Base-by-base conservation (phyloP, 2,797 vertebrate species). In the Crocodylus rhombifer region DNA sequence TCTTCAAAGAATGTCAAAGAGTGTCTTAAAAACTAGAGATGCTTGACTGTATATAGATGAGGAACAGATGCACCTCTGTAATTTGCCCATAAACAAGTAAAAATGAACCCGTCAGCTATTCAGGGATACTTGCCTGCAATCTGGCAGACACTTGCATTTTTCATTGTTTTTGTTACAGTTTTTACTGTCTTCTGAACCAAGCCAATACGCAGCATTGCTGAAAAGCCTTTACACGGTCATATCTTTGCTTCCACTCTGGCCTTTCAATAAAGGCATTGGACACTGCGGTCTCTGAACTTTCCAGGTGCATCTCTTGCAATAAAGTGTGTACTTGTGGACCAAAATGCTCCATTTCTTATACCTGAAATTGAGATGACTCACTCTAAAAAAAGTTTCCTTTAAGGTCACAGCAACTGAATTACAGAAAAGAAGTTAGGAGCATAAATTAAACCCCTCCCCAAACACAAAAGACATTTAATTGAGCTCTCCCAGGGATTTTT, bases 11-110 rank as follows among this genome's bases (percentile, higher is more conserved):
- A 81, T n/a, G 36, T 93, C 93, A 94, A 62, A 55, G 94, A 92
- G 30, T 84, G 95, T 82, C 95, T 93, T 94, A 89, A 94, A 96
- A 95, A 90, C 82, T 61, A 85, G 82, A 96, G 86, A 93, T 25
- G 89, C 30, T 83, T 94, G 95, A 55, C 89, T 87, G 88, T 89
- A 85, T 74, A 95, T 82, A 90, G 85, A 96, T 67, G 76, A 96
- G 71, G 63, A 97, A 96, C 97, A 97, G 96, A 96, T 94, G 97
- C 92, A 88, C 92, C 93, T 95, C 94, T 92, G 87, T 96, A 96
- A 97, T 97, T 82, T 90, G 92, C 96, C 97, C 96, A 95, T 95
- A 95, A 97, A 96, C 91, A 94, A 96, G 96, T 86, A 95, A 95
- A 96, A 97, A 88, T 42, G 95, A 97, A 96, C 69, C 73, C 79